These are phyloP conservation scores for Nothoprocta perdicaria DNA, from an alignment of 2,113 vertebrate species.

Conservation along the genomic window DNA sequence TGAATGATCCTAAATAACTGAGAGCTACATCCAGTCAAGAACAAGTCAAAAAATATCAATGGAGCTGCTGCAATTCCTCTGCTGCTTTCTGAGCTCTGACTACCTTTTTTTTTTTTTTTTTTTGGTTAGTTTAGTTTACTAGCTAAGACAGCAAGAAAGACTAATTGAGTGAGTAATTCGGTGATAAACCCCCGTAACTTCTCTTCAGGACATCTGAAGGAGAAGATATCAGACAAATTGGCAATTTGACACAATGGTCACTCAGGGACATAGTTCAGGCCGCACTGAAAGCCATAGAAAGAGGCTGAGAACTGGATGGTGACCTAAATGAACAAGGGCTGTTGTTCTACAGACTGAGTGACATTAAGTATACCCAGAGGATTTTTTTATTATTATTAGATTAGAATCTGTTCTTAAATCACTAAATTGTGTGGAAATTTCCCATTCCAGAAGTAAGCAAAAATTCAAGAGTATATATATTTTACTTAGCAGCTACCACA, in stretches of 20 bases:
- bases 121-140: background rate
- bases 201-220: background rate
- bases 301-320: background rate
- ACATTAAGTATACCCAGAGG: constrained; percentile 36
- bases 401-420: constrained; percentile 65
- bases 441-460: constrained; percentile 67
- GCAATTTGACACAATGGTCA: background rate
- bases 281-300: constrained; percentile 3
- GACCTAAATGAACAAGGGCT: constrained; percentile 50
- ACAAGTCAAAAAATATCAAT: background rate
- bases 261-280: background rate
- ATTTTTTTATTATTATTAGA: constrained; percentile 19
- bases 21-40: background rate
- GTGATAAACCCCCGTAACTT: background rate
- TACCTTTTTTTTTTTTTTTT: background rate
- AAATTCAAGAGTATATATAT: constrained; percentile 65
- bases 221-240: background rate
- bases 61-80: background rate
- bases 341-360: constrained; percentile 40
- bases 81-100: background rate
- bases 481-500: constrained; percentile 69
- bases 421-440: constrained; percentile 67
- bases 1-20: background rate
- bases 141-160: background rate
- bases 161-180: background rate